Conservation (phyloP, 2,797 vertebrate species). For the Phalanger gymnotis region DNA sequence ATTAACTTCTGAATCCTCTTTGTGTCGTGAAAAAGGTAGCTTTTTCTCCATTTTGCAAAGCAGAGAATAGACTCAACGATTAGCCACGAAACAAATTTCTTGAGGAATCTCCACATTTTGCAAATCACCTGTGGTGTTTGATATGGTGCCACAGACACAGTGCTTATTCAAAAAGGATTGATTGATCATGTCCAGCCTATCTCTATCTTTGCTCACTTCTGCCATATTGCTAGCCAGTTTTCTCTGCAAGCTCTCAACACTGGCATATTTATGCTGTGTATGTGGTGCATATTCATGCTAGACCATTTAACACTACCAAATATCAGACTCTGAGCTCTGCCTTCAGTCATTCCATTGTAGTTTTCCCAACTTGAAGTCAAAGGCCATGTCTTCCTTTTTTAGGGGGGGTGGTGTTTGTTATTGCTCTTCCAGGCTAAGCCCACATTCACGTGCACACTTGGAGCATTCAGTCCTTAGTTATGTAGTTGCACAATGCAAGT, state of each 20-base stretch:
- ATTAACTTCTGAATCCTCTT: background rate
- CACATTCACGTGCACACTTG: background rate
- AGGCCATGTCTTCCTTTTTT: background rate
- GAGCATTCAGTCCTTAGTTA: background rate
- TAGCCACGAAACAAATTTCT: background rate
- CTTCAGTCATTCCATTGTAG: background rate
- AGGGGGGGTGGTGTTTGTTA: too few species aligned
- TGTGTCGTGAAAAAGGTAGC: background rate
- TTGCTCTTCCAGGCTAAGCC: background rate
- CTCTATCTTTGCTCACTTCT: background rate
- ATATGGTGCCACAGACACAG: background rate
- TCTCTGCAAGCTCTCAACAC: background rate
- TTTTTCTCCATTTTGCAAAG: background rate
- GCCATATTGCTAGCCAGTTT: background rate
- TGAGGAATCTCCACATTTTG: background rate
- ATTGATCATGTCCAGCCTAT: background rate
- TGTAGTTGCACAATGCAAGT: background rate
- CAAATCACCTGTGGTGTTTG: background rate
- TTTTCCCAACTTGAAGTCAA: background rate
- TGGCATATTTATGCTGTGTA: background rate
- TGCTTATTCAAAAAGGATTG: background rate
- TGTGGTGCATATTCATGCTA: background rate
- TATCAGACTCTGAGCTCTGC: background rate
- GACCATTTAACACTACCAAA: background rate
- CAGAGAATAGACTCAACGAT: too few species aligned